Percentiles rank a stretch among this genome's conserved stretches.
Conservation (phyloP, 1,140 invertebrate genomes). For the Cyclina sinensis region DNA sequence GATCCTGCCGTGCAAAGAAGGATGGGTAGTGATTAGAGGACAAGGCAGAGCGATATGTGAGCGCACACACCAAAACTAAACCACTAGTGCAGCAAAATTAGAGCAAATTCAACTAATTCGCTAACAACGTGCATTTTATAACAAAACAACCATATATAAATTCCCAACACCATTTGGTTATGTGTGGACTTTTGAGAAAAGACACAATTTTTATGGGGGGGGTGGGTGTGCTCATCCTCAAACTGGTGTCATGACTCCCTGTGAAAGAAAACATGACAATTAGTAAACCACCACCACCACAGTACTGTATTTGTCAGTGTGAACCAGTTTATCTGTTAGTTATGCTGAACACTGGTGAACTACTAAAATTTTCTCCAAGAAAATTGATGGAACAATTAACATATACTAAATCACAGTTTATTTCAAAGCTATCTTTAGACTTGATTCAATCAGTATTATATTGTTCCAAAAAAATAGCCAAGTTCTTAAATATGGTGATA, state of each 20-base stretch:
- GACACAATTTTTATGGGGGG: neutral
- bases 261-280: slow-evolving; percentile 64
- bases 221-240: slow-evolving; percentile 20
- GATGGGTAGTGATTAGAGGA: slow-evolving; percentile 64
- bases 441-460: too few species aligned
- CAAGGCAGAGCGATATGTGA: slow-evolving; percentile 66
- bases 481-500: too few species aligned
- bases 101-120: slow-evolving; percentile 22
- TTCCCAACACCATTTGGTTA: slow-evolving; percentile 43
- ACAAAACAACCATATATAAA: slow-evolving; percentile 19
- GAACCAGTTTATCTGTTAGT: too few species aligned
- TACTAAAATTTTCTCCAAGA: too few species aligned
- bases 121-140: slow-evolving; percentile 12
- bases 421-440: too few species aligned
- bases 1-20: slow-evolving; percentile 69
- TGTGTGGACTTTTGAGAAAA: slow-evolving; percentile 10
- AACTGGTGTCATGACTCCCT: slow-evolving; percentile 63
- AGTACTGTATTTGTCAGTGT: neutral
- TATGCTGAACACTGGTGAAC: too few species aligned
- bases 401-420: too few species aligned
- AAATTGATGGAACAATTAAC: too few species aligned
- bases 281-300: slow-evolving; percentile 37
- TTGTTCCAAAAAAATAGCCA: too few species aligned
- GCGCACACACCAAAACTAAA: slow-evolving; percentile 32
- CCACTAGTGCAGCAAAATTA: slow-evolving; percentile 19